Conservation (phyloP, 2,888 invertebrate species). For the Synanthedon formicaeformis region DNA sequence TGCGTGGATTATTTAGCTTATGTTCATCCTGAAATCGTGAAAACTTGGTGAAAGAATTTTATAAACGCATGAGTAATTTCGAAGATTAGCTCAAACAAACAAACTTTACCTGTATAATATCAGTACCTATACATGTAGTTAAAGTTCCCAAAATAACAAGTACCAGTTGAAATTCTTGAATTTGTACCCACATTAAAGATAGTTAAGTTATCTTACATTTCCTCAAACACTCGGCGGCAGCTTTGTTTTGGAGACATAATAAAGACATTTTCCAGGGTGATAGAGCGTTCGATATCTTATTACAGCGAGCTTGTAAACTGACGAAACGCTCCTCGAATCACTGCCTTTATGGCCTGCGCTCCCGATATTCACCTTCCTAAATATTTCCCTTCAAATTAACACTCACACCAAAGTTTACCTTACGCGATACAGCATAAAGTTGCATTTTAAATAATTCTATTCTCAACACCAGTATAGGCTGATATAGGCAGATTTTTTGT, state of each 20-base stretch:
- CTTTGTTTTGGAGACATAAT: constrained; percentile 33
- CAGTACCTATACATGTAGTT: too few species aligned
- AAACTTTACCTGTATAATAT: too few species aligned
- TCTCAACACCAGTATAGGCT: constrained; percentile 19
- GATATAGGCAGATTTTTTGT: constrained; percentile 50
- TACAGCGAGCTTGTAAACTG: constrained; percentile 53
- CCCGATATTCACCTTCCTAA: constrained; percentile 46
- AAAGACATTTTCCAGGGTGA: constrained; percentile 47
- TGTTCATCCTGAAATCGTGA: too few species aligned
- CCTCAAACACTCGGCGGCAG: constrained; percentile 7
- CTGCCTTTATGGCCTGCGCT: constrained; percentile 47
- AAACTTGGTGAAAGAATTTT: too few species aligned
- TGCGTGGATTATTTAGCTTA: too few species aligned
- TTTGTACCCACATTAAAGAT: too few species aligned
- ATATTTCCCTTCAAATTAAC: constrained; percentile 18
- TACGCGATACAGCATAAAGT: constrained; percentile 12
- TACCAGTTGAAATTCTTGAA: too few species aligned
- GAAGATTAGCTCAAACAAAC: too few species aligned
- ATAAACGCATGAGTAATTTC: too few species aligned
- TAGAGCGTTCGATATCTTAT: constrained; percentile 56
- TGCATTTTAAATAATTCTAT: constrained; percentile 9
- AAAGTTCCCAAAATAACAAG: too few species aligned
- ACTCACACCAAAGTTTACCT: constrained; percentile 15
- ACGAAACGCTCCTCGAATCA: constrained; percentile 49
- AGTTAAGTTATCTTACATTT: constrained; percentile 9